phyloP scores from a whole-genome alignment of 2,888 invertebrate genomes.

The Nomada fabriciana region DNA sequence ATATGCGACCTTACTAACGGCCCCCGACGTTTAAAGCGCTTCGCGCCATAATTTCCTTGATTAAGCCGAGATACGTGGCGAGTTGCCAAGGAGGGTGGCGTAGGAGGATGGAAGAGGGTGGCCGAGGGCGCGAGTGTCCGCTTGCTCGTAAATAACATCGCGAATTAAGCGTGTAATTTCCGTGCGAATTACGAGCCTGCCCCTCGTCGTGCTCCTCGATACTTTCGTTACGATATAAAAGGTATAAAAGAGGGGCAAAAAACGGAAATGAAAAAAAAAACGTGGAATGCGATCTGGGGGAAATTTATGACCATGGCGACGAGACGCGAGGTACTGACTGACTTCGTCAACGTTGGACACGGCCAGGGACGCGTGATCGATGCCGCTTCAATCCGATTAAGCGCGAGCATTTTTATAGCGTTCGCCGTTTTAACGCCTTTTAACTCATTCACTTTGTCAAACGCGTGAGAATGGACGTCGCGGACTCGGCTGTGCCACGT shows the following conservation, averaged over 20 bases:
- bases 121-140: slow-evolving; percentile 63
- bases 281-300: slow-evolving; percentile 2
- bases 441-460: slow-evolving; percentile 52
- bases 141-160: slow-evolving; percentile 76
- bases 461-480: background rate
- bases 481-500: no score
- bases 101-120: slow-evolving; percentile 35
- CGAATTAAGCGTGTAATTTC: slow-evolving; percentile 77
- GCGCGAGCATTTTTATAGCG: slow-evolving; percentile 42
- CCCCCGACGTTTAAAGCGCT: slow-evolving; percentile 74
- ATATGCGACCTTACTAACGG: slow-evolving; percentile 72
- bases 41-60: slow-evolving; percentile 77
- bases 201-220: slow-evolving; percentile 39
- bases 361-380: slow-evolving; percentile 53
- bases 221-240: slow-evolving; percentile 56
- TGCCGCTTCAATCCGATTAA: slow-evolving; percentile 54
- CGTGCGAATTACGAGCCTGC: slow-evolving; percentile 69
- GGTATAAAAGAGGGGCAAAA: background rate
- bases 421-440: slow-evolving; percentile 44
- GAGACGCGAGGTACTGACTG: slow-evolving; percentile 25
- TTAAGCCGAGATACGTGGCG: slow-evolving; percentile 77
- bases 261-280: background rate
- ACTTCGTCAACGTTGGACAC: slow-evolving; percentile 47
- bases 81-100: slow-evolving; percentile 70
- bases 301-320: slow-evolving; percentile 48